A percentile compares a stretch with the other conserved stretches of the same genome.
Evolutionary conservation across 2,113 vertebrate species (phyloP).

Genomic region (Sinocyclocheilus maitianheensis): DNA sequence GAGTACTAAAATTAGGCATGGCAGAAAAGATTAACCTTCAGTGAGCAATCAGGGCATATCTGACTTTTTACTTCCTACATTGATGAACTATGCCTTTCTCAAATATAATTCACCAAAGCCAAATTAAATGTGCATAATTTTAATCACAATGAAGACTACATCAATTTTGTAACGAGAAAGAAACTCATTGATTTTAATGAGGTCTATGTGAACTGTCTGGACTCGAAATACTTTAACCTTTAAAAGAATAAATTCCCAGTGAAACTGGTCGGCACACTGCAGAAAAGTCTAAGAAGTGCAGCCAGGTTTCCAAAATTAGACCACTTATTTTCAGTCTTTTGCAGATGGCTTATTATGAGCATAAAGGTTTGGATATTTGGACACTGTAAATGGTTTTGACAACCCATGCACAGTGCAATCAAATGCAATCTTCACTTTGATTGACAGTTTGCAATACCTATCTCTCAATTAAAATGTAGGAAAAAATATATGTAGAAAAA

Average conservation of each 20-base stretch:
- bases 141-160: constrained; percentile 5
- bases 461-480: neutral
- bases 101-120: constrained; percentile 13
- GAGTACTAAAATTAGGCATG: constrained; percentile 41
- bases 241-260: constrained; percentile 31
- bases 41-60: constrained; percentile 42
- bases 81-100: constrained; percentile 45
- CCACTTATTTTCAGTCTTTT: constrained; percentile 15
- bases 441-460: neutral
- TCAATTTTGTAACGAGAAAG: neutral
- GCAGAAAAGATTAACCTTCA: constrained; percentile 59
- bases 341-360: neutral
- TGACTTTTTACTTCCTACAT: constrained; percentile 51
- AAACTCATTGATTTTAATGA: neutral
- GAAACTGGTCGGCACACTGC: constrained; percentile 32
- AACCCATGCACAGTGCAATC: neutral
- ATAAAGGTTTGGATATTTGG: neutral
- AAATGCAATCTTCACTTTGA: neutral
- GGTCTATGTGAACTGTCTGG: neutral
- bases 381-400: neutral
- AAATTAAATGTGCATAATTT: neutral
- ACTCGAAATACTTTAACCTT: constrained; percentile 35
- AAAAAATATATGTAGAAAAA: too few relatives aligned
- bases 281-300: constrained; percentile 22
- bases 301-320: constrained; percentile 37